Percentiles rank a stretch among this genome's conserved stretches.
Evolutionary conservation across 2,797 vertebrate species (phyloP).

Genomic region (Rhinichthys osculus): DNA sequence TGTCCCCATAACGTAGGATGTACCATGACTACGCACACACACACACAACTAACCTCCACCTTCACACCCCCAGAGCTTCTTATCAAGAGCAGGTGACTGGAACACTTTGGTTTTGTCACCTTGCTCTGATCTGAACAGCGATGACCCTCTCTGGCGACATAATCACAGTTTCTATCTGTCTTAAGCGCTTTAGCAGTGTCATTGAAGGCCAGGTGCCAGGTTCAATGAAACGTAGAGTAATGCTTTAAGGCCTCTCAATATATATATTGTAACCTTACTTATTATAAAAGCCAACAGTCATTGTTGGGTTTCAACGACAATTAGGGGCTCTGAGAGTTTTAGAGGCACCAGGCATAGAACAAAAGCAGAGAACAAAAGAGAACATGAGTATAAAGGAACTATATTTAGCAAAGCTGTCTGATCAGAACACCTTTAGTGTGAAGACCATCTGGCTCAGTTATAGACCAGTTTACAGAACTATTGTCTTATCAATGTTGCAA

Average conservation of each 20-base stretch:
- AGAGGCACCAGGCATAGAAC: not conserved
- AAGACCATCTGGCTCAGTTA: conserved; percentile 13
- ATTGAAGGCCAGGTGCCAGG: conserved; percentile 81
- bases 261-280: conserved; percentile 67
- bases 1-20: not conserved
- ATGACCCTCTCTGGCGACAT: conserved; percentile 81
- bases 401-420: conserved; percentile 15
- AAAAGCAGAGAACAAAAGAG: conserved; percentile 12
- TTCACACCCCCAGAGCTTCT: conserved; percentile 54
- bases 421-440: conserved; percentile 47
- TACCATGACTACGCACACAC: not conserved
- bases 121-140: conserved; percentile 73
- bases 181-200: conserved; percentile 86
- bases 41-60: conserved; percentile 15
- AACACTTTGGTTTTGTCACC: conserved; percentile 75
- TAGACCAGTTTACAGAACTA: not conserved
- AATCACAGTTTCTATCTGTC: conserved; percentile 69
- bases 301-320: conserved; percentile 44
- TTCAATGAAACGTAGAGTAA: conserved; percentile 75
- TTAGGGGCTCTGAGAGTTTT: not conserved
- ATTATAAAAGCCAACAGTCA: conserved; percentile 66
- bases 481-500: not conserved
- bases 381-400: conserved; percentile 14
- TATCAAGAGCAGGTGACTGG: conserved; percentile 66
- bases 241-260: conserved; percentile 71